Evolutionary conservation across 1,140 invertebrate genomes (phyloP).

Genomic region (Heliothis subflexa): DNA sequence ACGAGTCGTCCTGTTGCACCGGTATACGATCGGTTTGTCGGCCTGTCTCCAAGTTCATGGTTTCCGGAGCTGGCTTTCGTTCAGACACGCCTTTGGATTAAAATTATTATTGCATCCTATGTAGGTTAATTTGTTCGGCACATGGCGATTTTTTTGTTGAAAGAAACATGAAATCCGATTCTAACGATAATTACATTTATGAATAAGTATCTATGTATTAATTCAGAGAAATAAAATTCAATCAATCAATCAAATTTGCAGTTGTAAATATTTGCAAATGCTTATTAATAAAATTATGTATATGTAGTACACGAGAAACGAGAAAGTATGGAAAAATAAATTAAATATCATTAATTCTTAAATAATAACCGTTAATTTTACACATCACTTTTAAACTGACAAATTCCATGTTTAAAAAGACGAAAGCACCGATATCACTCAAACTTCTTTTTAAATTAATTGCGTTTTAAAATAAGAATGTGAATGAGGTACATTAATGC

Average conservation of each 20-base stretch:
- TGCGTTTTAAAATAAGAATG: conserved; percentile 40
- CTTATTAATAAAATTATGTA: too few species aligned
- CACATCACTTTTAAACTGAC: conserved; percentile 19
- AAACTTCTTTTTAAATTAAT: conserved; percentile 44
- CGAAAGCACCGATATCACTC: conserved; percentile 41
- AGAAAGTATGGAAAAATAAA: not conserved
- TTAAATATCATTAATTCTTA: not conserved
- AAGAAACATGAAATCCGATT: too few species aligned
- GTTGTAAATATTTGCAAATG: too few species aligned
- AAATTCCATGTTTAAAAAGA: conserved; percentile 13
- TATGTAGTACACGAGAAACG: too few species aligned
- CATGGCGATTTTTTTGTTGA: not conserved
- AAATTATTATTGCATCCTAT: not conserved
- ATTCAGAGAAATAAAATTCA: too few species aligned
- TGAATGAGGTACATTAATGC: conserved; percentile 60
- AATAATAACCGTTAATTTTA: not conserved
- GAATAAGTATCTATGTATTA: too few species aligned
- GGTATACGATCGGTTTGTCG: conserved; percentile 28
- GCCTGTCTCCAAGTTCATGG: conserved; percentile 42
- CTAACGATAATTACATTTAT: too few species aligned
- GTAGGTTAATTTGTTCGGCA: conserved; percentile 20
- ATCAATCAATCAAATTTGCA: too few species aligned
- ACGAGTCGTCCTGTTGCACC: conserved; percentile 45
- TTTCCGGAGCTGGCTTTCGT: conserved; percentile 43
- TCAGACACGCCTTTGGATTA: conserved; percentile 6